Conservation (phyloP, 2,888 invertebrate genomes). For the Vandiemenella viatica region DNA sequence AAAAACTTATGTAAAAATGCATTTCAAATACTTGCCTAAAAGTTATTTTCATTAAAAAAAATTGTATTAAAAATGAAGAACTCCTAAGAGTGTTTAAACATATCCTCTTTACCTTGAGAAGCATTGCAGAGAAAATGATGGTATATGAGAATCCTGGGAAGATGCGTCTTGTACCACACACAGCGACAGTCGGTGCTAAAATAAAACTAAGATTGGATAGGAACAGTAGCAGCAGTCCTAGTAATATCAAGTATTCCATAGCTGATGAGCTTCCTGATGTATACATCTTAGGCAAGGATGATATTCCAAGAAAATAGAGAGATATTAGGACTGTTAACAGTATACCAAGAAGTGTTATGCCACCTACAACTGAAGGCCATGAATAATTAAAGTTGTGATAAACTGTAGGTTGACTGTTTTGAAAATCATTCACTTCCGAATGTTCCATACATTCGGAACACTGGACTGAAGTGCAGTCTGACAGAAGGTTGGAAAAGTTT, state of each 20-base stretch:
- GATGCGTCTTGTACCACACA: constrained; percentile 30
- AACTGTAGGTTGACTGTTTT: not conserved
- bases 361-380: constrained; percentile 10
- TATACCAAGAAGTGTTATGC: constrained; percentile 12
- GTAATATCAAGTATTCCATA: constrained; percentile 29
- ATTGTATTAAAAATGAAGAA: too few relatives aligned
- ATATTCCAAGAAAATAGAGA: constrained; percentile 13
- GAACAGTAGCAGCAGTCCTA: constrained; percentile 29
- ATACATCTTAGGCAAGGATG: constrained; percentile 13
- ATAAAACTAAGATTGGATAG: constrained; percentile 20
- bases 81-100: too few relatives aligned
- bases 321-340: constrained; percentile 12
- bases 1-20: too few relatives aligned
- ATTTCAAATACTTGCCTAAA: too few relatives aligned
- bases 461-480: constrained; percentile 2
- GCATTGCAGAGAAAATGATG: constrained; percentile 28
- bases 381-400: constrained; percentile 6
- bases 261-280: constrained; percentile 20
- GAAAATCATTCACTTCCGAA: not conserved
- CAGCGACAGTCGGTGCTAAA: constrained; percentile 22
- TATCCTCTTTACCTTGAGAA: constrained; percentile 27
- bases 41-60: too few relatives aligned
- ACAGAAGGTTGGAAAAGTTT: not conserved
- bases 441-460: constrained; percentile 1
- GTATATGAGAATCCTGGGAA: constrained; percentile 29